These are phyloP conservation scores for Lithophane leautieri DNA, from an alignment of 2,888 invertebrate species.

Conservation along the genomic window DNA sequence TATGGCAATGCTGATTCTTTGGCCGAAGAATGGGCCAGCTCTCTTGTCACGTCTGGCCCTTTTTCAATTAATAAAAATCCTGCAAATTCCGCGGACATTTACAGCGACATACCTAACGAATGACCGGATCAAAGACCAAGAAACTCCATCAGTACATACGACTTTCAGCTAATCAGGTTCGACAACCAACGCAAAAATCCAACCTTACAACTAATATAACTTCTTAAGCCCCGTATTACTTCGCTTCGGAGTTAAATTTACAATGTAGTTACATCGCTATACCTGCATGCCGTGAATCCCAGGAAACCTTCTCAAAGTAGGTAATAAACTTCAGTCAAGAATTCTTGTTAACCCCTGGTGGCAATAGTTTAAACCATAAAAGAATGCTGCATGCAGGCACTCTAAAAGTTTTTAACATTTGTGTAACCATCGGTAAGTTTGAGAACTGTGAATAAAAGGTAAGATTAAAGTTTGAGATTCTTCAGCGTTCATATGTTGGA, in stretches of 20 bases:
- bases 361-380: conserved; percentile 32
- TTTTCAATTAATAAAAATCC: background rate
- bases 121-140: background rate
- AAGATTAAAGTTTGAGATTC: conserved; percentile 1
- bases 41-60: too few species aligned
- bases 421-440: conserved; percentile 13
- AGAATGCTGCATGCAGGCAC: conserved; percentile 10
- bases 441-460: conserved; percentile 4
- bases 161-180: background rate
- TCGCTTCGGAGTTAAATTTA: conserved; percentile 25
- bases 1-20: too few species aligned
- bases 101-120: background rate
- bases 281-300: conserved; percentile 36
- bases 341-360: conserved; percentile 21
- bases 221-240: conserved; percentile 27
- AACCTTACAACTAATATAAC: conserved; percentile 31
- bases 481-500: background rate
- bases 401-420: conserved; percentile 34
- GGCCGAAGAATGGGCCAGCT: too few species aligned
- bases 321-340: conserved; percentile 26
- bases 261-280: conserved; percentile 14
- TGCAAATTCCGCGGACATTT: background rate
- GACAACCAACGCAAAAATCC: conserved; percentile 7
- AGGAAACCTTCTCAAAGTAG: conserved; percentile 10
- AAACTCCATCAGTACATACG: background rate